Evolutionary conservation across 2,113 vertebrate genomes (phyloP).

Genomic region (Rafetus swinhoei): DNA sequence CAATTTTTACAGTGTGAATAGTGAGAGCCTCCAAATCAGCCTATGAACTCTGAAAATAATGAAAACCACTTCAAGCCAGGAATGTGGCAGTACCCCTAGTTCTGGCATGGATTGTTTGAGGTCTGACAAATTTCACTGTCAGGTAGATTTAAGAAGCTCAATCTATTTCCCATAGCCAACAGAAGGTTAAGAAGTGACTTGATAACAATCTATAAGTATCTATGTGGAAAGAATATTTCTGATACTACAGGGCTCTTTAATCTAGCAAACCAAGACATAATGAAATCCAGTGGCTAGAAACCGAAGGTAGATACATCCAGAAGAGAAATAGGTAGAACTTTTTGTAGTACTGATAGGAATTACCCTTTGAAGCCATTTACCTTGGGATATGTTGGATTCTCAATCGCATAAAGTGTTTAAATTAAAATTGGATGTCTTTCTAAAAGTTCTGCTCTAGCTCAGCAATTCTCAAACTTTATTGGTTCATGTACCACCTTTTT

Average conservation of each 20-base stretch:
- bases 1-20: no score
- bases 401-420: not conserved
- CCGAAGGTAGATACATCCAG: not conserved
- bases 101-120: not conserved
- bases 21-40: no score
- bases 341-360: not conserved
- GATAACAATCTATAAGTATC: not conserved
- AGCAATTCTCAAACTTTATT: not conserved
- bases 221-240: not conserved
- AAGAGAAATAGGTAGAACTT: not conserved
- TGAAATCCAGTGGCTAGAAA: not conserved
- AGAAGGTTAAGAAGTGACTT: not conserved
- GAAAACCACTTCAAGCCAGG: no score
- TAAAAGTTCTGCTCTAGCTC: not conserved
- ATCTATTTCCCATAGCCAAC: not conserved
- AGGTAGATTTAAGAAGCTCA: not conserved
- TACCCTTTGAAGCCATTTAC: not conserved
- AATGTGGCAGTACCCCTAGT: no score
- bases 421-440: not conserved
- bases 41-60: no score
- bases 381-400: not conserved
- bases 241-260: not conserved
- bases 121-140: not conserved
- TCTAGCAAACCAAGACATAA: not conserved
- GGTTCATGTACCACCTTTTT: not conserved